Conservation (phyloP, 2,113 vertebrate species). For the Barbus barbus region DNA sequence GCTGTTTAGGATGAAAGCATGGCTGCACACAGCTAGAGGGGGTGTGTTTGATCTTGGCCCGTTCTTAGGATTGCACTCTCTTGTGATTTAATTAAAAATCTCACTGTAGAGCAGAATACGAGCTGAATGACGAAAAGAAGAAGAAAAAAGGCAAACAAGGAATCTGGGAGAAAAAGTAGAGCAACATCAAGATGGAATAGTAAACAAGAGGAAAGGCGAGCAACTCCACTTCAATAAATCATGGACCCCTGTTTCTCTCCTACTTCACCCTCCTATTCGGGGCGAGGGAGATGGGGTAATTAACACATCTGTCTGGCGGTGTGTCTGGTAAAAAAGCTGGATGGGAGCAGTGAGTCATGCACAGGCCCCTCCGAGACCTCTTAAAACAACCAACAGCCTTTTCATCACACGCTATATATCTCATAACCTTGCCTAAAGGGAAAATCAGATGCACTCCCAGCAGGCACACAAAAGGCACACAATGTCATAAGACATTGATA, state of each 20-base stretch:
- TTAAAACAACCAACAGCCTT: background rate
- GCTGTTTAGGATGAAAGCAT: slow-evolving; percentile 40
- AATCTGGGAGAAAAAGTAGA: slow-evolving; percentile 53
- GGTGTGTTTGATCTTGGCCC: slow-evolving; percentile 52
- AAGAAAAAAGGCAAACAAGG: slow-evolving; percentile 40
- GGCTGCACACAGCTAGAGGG: slow-evolving; percentile 12
- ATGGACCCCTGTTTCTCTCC: slow-evolving; percentile 19
- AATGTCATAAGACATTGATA: no score
- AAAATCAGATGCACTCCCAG: background rate
- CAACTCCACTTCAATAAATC: slow-evolving; percentile 63
- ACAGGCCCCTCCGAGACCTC: background rate
- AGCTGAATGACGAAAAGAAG: slow-evolving; percentile 19
- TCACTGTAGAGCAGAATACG: slow-evolving; percentile 33
- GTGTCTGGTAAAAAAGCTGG: background rate
- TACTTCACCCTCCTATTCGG: background rate
- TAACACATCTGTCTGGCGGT: slow-evolving; percentile 1
- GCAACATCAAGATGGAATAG: slow-evolving; percentile 67
- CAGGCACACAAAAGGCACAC: no score
- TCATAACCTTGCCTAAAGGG: background rate
- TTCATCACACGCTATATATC: background rate
- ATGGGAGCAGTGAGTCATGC: slow-evolving; percentile 1
- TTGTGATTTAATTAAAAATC: slow-evolving; percentile 67
- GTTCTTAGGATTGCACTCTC: slow-evolving; percentile 41
- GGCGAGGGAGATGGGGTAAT: slow-evolving; percentile 33
- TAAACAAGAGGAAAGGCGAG: slow-evolving; percentile 57